Evolutionary conservation across 2,888 invertebrate genomes (phyloP).

Genomic region (Pollenia griseotomentosa): DNA sequence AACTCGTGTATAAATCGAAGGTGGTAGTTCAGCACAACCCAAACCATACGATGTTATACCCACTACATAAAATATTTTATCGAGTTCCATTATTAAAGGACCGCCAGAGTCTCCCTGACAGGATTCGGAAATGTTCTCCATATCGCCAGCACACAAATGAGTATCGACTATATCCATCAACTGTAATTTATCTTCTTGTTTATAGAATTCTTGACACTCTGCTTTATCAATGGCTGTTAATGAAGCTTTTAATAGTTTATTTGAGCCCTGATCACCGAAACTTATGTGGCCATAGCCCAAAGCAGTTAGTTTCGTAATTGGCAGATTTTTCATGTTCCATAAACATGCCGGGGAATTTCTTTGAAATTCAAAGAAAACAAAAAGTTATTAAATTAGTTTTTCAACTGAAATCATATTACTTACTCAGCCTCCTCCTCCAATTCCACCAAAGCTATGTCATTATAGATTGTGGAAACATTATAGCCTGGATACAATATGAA

Average conservation of each 20-base stretch:
- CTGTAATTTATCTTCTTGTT: conserved; percentile 43
- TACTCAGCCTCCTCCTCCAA: conserved; percentile 67
- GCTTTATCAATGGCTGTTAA: conserved; percentile 67
- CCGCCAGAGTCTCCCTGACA: conserved; percentile 76
- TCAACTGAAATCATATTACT: neutral
- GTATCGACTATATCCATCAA: conserved; percentile 56
- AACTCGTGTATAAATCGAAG: conserved; percentile 79
- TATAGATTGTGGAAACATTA: conserved; percentile 59
- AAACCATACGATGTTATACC: conserved; percentile 77
- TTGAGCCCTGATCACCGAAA: conserved; percentile 68
- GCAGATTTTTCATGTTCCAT: conserved; percentile 55
- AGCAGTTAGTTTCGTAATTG: conserved; percentile 67
- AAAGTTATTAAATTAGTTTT: neutral
- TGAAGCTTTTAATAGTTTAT: conserved; percentile 70
- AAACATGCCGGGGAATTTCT: conserved; percentile 70
- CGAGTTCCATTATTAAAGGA: conserved; percentile 73
- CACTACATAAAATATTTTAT: conserved; percentile 69
- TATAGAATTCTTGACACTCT: conserved; percentile 68
- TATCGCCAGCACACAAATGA: conserved; percentile 75
- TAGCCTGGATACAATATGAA: conserved; percentile 73
- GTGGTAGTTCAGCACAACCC: conserved; percentile 79
- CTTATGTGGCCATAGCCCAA: conserved; percentile 75
- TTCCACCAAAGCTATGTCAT: conserved; percentile 76
- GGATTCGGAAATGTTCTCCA: conserved; percentile 65
- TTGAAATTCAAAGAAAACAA: neutral